Evolutionary conservation across 92 coral and sea anemone species (phyloP).

Genomic region (Bergia puertoricense): DNA sequence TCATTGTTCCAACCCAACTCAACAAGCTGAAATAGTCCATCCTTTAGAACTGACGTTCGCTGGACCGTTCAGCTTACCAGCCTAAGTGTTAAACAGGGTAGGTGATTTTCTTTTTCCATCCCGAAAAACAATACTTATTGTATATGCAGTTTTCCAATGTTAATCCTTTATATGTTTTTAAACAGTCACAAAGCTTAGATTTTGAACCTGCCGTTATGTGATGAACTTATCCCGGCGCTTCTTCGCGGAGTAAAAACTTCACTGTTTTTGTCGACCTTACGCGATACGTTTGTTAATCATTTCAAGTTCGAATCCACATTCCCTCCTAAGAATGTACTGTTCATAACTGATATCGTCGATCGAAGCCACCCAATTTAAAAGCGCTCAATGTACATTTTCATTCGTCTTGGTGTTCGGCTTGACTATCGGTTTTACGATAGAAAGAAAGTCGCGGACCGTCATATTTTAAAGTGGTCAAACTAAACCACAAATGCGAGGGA

Average conservation of each 20-base stretch:
- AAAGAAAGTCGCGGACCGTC: slow-evolving; percentile 29
- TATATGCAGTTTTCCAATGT: background rate
- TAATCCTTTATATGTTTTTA: background rate
- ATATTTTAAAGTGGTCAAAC: slow-evolving; percentile 27
- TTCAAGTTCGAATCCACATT: background rate
- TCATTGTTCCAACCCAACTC: background rate
- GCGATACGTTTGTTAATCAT: background rate
- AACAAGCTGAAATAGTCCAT: background rate
- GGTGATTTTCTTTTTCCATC: background rate
- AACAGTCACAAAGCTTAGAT: background rate
- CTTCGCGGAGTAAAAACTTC: background rate
- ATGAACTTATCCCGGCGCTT: background rate
- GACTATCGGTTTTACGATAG: slow-evolving; percentile 15
- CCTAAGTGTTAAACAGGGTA: no score
- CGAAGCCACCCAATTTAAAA: no score
- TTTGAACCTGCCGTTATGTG: background rate
- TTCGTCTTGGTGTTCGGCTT: background rate
- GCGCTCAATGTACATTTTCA: background rate
- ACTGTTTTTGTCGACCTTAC: background rate
- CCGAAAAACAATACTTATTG: background rate
- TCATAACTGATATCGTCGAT: no score
- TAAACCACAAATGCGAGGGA: slow-evolving; percentile 13
- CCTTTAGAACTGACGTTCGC: no score
- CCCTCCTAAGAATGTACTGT: no score
- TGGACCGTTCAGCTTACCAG: no score